Evolutionary conservation across 2,113 vertebrate species (phyloP).

Genomic region (Athene noctua): DNA sequence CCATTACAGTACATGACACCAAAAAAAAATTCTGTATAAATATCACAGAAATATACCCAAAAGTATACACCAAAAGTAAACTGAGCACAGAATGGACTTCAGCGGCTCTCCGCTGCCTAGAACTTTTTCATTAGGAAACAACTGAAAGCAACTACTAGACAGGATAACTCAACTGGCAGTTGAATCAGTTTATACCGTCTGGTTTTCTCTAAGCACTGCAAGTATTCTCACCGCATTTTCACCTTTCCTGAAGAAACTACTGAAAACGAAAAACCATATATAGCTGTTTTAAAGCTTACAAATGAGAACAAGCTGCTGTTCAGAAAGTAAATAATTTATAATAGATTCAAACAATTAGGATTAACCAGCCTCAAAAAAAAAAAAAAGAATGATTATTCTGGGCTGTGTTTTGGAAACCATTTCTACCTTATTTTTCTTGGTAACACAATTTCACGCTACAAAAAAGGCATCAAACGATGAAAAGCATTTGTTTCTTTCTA

Average conservation of each 20-base stretch:
- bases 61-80: not conserved
- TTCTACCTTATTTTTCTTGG: slow-evolving; percentile 31
- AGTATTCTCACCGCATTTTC: not conserved
- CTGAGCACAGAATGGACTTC: not conserved
- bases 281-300: not conserved
- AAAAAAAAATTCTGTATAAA: not conserved
- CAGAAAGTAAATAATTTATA: slow-evolving; percentile 63
- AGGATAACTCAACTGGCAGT: not conserved
- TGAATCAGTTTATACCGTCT: not conserved
- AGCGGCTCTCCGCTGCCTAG: not conserved
- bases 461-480: slow-evolving; percentile 21
- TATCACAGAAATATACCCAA: not conserved
- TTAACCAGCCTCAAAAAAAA: slow-evolving; percentile 3
- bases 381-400: not conserved
- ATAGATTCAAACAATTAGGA: slow-evolving; percentile 64
- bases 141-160: not conserved
- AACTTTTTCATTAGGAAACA: not conserved
- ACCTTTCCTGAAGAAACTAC: not conserved
- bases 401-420: slow-evolving; percentile 31
- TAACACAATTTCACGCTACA: slow-evolving; percentile 43
- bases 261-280: not conserved
- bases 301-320: slow-evolving; percentile 61
- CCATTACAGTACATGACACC: not conserved
- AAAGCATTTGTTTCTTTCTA: slow-evolving; percentile 52
- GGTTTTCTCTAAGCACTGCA: not conserved